phyloP scores from a whole-genome alignment of 2,888 invertebrate genomes.

The Tuta absoluta region DNA sequence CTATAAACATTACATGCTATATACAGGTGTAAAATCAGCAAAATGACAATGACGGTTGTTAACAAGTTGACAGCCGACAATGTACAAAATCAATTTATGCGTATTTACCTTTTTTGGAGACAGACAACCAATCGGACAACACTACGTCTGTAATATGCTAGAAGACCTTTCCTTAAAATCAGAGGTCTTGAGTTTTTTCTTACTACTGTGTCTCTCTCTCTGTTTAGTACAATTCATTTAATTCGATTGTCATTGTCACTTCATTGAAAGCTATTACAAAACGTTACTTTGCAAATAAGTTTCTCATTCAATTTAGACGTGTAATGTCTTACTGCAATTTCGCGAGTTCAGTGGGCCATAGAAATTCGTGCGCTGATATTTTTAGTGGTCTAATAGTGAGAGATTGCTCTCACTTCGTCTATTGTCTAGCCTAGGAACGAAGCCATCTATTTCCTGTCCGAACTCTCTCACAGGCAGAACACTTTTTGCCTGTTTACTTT shows the following conservation, averaged over 20 bases:
- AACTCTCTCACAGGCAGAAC: slow-evolving; percentile 6
- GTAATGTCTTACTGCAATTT: slow-evolving; percentile 3
- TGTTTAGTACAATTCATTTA: no score
- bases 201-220: no score
- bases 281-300: slow-evolving; percentile 5
- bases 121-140: neutral
- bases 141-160: neutral
- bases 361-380: neutral
- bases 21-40: slow-evolving; percentile 10
- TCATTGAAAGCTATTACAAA: neutral
- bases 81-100: slow-evolving; percentile 9
- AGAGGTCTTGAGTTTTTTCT: no score
- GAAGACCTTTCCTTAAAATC: no score
- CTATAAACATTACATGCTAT: neutral
- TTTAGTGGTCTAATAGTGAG: slow-evolving; percentile 16
- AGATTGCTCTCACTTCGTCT: slow-evolving; percentile 15
- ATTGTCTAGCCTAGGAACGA: slow-evolving; percentile 21
- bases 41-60: slow-evolving; percentile 16
- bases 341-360: slow-evolving; percentile 1
- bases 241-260: neutral
- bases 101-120: slow-evolving; percentile 3
- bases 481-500: slow-evolving; percentile 23
- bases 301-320: slow-evolving; percentile 9
- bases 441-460: slow-evolving; percentile 20
- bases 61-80: slow-evolving; percentile 10